Percentiles rank a stretch among this genome's conserved stretches.
These are phyloP conservation scores for Chlorocebus sabaeus DNA, from an alignment of 2,113 vertebrate species.

Conservation along the genomic window DNA sequence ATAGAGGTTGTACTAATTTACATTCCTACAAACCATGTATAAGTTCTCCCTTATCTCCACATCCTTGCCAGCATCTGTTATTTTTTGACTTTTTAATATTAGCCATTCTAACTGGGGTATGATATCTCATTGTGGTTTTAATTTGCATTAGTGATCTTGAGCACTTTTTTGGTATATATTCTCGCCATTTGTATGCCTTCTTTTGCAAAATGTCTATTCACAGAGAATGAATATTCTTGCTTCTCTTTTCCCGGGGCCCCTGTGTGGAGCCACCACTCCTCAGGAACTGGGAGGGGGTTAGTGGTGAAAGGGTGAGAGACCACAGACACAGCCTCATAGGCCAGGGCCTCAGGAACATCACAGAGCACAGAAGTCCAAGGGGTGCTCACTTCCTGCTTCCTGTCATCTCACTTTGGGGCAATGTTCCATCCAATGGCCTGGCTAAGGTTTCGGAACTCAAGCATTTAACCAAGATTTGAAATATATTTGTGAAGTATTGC, in stretches of 20 bases:
- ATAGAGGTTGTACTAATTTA: neutral
- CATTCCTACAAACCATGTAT: neutral
- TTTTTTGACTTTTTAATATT: neutral
- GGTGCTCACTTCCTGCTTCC: neutral
- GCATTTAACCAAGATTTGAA: neutral
- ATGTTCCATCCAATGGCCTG: fast-evolving
- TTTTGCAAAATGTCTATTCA: neutral
- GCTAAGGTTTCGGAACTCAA: neutral
- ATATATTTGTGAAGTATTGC: neutral
- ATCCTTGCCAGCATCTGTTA: neutral
- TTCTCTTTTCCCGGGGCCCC: neutral
- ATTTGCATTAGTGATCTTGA: neutral
- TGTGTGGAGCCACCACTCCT: neutral
- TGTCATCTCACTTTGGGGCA: neutral
- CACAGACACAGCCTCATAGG: neutral
- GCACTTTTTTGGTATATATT: neutral
- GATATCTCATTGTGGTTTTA: neutral
- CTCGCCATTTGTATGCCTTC: neutral
- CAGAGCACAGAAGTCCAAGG: neutral
- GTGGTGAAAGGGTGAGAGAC: neutral
- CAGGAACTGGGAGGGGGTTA: neutral
- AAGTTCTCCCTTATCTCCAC: neutral
- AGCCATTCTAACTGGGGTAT: neutral
- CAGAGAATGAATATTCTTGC: neutral
- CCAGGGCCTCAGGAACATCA: neutral